Evolutionary conservation across 2,113 vertebrate species (phyloP).

Genomic region (Nycticryphes semicollaris): DNA sequence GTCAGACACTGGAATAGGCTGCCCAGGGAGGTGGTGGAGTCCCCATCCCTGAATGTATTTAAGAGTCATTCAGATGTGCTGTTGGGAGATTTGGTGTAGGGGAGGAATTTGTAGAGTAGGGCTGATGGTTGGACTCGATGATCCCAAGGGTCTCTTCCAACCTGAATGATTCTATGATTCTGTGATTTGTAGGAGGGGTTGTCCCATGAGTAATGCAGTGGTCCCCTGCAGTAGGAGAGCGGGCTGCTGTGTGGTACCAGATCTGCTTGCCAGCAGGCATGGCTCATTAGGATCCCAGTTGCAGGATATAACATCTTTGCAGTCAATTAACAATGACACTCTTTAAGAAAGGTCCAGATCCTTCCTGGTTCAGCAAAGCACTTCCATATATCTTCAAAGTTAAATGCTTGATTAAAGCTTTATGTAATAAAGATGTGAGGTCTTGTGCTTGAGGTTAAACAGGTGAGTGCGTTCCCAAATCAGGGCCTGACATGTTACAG

Average conservation of each 20-base stretch:
- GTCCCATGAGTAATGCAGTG: neutral
- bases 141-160: no score
- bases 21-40: no score
- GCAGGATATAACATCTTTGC: neutral
- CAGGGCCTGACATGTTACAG: neutral
- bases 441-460: constrained; percentile 16
- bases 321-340: neutral
- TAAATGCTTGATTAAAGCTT: neutral
- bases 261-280: neutral
- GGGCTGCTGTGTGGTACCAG: neutral
- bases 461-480: neutral
- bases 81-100: no score
- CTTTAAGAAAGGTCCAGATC: neutral
- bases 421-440: neutral
- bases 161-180: no score
- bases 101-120: no score
- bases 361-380: neutral
- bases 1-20: no score
- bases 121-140: no score
- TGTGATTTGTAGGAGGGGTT: neutral
- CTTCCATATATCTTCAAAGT: neutral
- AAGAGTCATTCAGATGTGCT: no score
- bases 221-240: neutral
- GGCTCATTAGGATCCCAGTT: neutral
- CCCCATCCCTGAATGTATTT: no score